Conservation (phyloP, 1,140 invertebrate genomes). For the Camponotus floridanus region DNA sequence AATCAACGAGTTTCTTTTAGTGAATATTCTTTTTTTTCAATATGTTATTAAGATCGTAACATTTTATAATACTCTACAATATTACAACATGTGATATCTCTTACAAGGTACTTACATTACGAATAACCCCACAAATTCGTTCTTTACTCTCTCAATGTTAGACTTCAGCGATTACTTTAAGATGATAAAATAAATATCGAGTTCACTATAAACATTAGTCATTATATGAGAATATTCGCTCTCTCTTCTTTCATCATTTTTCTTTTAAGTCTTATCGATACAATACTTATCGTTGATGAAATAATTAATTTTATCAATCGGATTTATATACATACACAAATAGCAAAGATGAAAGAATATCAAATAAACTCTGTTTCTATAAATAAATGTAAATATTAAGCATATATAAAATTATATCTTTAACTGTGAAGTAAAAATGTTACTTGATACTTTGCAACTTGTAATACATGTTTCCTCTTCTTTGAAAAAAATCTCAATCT, state of each 20-base stretch:
- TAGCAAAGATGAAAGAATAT: slow-evolving; percentile 13
- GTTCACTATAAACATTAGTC: slow-evolving; percentile 40
- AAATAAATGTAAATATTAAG: slow-evolving; percentile 10
- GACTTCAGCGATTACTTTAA: slow-evolving; percentile 27
- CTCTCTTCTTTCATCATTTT: background rate
- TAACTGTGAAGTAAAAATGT: slow-evolving; percentile 16
- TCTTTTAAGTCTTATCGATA: slow-evolving; percentile 24
- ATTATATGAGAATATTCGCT: slow-evolving; percentile 17
- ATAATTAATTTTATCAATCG: background rate
- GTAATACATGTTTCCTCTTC: background rate
- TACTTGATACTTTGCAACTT: background rate
- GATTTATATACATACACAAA: background rate
- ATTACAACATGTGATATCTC: slow-evolving; percentile 82
- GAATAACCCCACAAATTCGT: slow-evolving; percentile 77
- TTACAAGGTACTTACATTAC: slow-evolving; percentile 79
- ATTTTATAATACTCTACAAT: slow-evolving; percentile 81
- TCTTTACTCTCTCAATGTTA: slow-evolving; percentile 70
- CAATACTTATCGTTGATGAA: slow-evolving; percentile 15
- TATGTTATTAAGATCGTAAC: slow-evolving; percentile 80
- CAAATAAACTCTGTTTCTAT: background rate
- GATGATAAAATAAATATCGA: slow-evolving; percentile 61
- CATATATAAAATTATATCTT: slow-evolving; percentile 27
- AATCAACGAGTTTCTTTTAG: slow-evolving; percentile 74
- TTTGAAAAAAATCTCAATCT: slow-evolving; percentile 20
- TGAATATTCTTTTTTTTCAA: slow-evolving; percentile 72